Evolutionary conservation across 2,797 vertebrate species (phyloP), one percentile per base, ranked within the genome.

Genomic region (Pangasius larnaudii): DNA sequence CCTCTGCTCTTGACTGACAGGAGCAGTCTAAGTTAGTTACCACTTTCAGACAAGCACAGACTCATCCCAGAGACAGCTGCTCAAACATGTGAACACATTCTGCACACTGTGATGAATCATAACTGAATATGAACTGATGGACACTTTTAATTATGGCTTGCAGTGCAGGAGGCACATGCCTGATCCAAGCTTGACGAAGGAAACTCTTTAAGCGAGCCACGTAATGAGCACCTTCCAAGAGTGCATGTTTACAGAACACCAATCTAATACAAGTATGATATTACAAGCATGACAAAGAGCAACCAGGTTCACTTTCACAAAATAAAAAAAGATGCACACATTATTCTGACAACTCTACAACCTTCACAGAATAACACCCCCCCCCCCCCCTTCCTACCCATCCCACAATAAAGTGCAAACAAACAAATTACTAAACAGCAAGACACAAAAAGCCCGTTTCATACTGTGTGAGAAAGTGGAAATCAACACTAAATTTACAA

Each of bases 331-430:
- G 22, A 51, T 58, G 22, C 49, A 77, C 56, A 49, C 39, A n/a
- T 82, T 82, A 65, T 65, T 65, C 27, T n/a, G 27, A 65, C 39
- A 65, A 39, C 16, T 19, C 46, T 8, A 3, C 42, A 58, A n/a
- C 46, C 27, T 16, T 30, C 27, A 27, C 42, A 51, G 22, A n/a
- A 81, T 24, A 24, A 81, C 13, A 53, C 75, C 9, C n/a, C 49
- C 10, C 16, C 14, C 49, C 16, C 49, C 16, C 14, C n/a, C 53
- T 39, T 39, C 39, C 24, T 0, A 1, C 27, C 4, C n/a, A 87
- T n/a, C 59, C 36, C 53, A 78, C 30, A 82, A 42, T 96, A 95
- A 96, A 96, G 95, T 96, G 94, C 95, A 95, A 95, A 91, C 90
- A 92, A 85, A 91, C 90, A 91, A 93, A 61, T 91, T 92, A 93